These are phyloP conservation scores for Seriola dumerili DNA, from an alignment of 2,113 vertebrate genomes.

Conservation along the genomic window DNA sequence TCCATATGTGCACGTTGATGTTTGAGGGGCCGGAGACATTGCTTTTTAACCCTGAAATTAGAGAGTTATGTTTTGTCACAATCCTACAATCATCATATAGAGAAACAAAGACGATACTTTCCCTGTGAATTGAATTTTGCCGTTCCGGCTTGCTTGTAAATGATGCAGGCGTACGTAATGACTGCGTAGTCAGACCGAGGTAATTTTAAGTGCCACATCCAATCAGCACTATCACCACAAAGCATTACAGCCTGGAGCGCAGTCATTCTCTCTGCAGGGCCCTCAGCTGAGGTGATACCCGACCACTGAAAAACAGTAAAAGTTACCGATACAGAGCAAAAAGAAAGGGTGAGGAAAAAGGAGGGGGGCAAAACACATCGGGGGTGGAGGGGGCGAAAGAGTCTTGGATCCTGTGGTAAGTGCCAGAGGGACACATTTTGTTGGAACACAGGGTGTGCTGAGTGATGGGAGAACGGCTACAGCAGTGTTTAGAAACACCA, in stretches of 20 bases:
- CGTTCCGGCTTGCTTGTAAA: constrained; percentile 71
- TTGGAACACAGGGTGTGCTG: constrained; percentile 77
- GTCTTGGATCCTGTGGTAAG: constrained; percentile 76
- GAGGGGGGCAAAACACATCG: constrained; percentile 19
- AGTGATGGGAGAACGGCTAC: constrained; percentile 82
- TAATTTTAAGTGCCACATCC: constrained; percentile 77
- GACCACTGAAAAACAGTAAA: constrained; percentile 52
- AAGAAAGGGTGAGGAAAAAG: constrained; percentile 58
- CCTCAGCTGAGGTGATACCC: constrained; percentile 65
- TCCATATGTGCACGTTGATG: constrained; percentile 46
- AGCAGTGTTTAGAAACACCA: constrained; percentile 83
- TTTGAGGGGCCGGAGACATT: constrained; percentile 15
- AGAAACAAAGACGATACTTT: constrained; percentile 79
- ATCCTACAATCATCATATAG: constrained; percentile 65
- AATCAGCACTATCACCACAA: constrained; percentile 77
- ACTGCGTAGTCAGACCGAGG: constrained; percentile 66
- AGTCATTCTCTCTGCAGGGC: constrained; percentile 42
- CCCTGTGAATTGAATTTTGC: constrained; percentile 69
- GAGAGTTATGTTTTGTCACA: constrained; percentile 69
- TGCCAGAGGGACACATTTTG: constrained; percentile 79
- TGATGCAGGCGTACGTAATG: constrained; percentile 75
- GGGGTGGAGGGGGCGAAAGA: constrained; percentile 44
- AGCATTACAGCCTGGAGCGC: constrained; percentile 66
- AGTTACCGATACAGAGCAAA: constrained; percentile 52
- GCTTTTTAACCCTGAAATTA: constrained; percentile 63